Percentiles rank a stretch among this genome's conserved stretches.
Conservation (phyloP, 2,888 invertebrate genomes). For the Mechanitis mazaeus region DNA sequence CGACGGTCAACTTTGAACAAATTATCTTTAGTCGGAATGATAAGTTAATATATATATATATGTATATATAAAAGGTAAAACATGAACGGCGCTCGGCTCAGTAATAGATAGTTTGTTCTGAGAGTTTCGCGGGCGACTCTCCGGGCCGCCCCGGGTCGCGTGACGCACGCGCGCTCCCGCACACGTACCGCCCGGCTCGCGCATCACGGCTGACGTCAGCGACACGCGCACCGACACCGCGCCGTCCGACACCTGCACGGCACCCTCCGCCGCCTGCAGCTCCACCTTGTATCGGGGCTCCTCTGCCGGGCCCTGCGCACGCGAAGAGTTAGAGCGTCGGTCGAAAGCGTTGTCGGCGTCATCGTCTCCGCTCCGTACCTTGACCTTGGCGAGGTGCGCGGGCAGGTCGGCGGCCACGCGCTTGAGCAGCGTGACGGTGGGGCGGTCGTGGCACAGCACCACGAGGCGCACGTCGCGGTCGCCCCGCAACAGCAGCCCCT, state of each 20-base stretch:
- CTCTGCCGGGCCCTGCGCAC: slow-evolving; percentile 47
- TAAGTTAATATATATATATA: slow-evolving; percentile 36
- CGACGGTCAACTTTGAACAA: slow-evolving; percentile 69
- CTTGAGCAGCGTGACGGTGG: slow-evolving; percentile 90
- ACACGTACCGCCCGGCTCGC: slow-evolving; percentile 82
- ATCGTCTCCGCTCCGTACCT: slow-evolving; percentile 44
- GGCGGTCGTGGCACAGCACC: slow-evolving; percentile 95
- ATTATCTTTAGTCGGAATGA: slow-evolving; percentile 63
- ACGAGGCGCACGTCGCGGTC: slow-evolving; percentile 94
- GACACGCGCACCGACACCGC: slow-evolving; percentile 89
- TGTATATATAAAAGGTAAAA: slow-evolving; percentile 21
- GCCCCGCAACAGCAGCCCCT: slow-evolving; percentile 90
- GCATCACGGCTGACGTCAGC: slow-evolving; percentile 94
- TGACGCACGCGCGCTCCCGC: slow-evolving; percentile 14
- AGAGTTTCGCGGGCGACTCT: slow-evolving; percentile 36
- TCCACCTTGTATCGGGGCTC: slow-evolving; percentile 85
- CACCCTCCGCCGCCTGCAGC: slow-evolving; percentile 89
- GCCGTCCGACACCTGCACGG: slow-evolving; percentile 88
- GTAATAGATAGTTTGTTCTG: slow-evolving; percentile 72
- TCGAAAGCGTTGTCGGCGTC: too few relatives aligned
- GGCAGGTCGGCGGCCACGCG: slow-evolving; percentile 91
- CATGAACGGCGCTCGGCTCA: slow-evolving; percentile 4
- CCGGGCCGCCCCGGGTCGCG: background rate
- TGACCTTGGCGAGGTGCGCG: slow-evolving; percentile 80
- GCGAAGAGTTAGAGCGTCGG: too few relatives aligned